Evolutionary conservation across 64 coral and sea anemone species (phyloP).

Genomic region (Porites australiensis): DNA sequence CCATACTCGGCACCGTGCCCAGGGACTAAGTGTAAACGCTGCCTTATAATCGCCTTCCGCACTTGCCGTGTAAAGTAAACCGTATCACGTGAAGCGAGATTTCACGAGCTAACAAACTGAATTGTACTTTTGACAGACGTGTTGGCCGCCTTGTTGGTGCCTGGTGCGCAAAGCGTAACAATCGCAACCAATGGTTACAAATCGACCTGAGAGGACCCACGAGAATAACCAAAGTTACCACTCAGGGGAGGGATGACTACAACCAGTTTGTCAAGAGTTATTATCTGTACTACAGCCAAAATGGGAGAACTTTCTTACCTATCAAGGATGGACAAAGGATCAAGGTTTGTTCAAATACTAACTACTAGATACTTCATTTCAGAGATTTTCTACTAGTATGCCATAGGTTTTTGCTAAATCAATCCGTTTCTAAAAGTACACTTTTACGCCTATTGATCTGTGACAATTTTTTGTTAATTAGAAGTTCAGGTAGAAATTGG

Average conservation of each 20-base stretch:
- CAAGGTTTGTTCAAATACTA: slow-evolving; percentile 32
- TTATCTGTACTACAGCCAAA: slow-evolving; percentile 49
- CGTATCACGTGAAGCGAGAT: no score
- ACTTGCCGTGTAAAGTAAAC: no score
- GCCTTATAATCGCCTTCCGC: no score
- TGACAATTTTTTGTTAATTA: no score
- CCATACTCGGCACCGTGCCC: no score
- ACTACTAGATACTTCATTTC: no score
- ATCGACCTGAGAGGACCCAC: slow-evolving; percentile 44
- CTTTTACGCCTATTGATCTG: no score
- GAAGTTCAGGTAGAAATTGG: no score
- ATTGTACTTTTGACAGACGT: slow-evolving; percentile 2
- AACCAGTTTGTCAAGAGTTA: slow-evolving; percentile 70
- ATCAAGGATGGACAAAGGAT: slow-evolving; percentile 55
- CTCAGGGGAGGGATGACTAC: slow-evolving; percentile 55
- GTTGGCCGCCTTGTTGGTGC: not conserved
- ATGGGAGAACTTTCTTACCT: slow-evolving; percentile 56
- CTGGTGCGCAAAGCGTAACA: slow-evolving; percentile 45
- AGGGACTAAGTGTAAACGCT: no score
- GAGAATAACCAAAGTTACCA: slow-evolving; percentile 65
- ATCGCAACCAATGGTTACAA: slow-evolving; percentile 56
- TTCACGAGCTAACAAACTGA: not conserved
- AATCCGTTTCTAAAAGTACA: no score
- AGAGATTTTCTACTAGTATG: no score
- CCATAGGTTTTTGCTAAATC: no score